A percentile compares a stretch with the other conserved stretches of the same genome.
Evolutionary conservation across 2,797 vertebrate species (phyloP).

Genomic region (Euphonia xanthogaster): DNA sequence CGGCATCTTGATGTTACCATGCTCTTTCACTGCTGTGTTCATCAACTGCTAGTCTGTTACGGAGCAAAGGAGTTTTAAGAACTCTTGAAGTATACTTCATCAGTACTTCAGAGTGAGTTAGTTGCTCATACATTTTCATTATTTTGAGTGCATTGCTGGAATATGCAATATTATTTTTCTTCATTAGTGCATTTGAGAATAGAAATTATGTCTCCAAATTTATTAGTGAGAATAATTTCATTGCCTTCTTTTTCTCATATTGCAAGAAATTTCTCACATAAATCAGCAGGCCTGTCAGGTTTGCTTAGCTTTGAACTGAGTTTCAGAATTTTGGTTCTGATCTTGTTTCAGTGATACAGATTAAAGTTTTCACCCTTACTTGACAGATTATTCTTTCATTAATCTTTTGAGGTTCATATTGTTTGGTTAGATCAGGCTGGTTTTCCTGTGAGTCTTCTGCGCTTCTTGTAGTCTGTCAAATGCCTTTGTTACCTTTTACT

Average conservation of each 20-base stretch:
- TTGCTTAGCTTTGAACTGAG: neutral
- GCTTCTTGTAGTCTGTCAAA: neutral
- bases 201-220: neutral
- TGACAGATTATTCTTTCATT: neutral
- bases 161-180: neutral
- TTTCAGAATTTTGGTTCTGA: neutral
- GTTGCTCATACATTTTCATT: neutral
- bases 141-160: neutral
- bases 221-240: neutral
- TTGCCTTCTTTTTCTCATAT: neutral
- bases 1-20: accelerated
- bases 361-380: neutral
- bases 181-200: neutral
- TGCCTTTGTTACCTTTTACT: neutral
- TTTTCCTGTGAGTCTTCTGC: neutral
- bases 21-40: neutral
- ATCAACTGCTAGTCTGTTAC: neutral
- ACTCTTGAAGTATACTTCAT: neutral
- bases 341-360: neutral
- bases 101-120: neutral
- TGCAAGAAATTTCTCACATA: neutral
- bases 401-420: neutral
- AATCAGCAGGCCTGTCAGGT: neutral
- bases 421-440: neutral
- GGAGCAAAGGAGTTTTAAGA: neutral